Conservation (phyloP, 2,113 vertebrate species). For the Andinoacara biseriatus region DNA sequence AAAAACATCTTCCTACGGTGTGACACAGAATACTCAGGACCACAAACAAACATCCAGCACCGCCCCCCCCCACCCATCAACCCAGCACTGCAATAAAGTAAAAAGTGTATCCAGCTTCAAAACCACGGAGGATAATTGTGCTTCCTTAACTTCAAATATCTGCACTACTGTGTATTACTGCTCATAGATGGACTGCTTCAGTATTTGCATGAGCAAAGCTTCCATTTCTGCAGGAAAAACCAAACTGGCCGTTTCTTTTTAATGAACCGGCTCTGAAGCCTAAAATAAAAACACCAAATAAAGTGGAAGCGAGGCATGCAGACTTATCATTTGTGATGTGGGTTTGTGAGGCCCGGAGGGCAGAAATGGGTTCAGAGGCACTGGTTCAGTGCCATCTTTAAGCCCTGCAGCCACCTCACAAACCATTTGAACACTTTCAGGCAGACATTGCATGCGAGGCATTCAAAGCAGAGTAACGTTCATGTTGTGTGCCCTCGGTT, state of each 20-base stretch:
- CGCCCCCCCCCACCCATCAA: too few species aligned
- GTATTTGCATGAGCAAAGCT: neutral
- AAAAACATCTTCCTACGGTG: too few species aligned
- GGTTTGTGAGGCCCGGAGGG: constrained; percentile 9
- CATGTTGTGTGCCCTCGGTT: neutral
- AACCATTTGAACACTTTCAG: constrained; percentile 1
- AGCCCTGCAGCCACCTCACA: constrained; percentile 10
- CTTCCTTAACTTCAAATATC: neutral
- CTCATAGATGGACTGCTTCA: too few species aligned
- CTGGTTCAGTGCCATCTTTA: constrained; percentile 11
- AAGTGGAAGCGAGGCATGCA: neutral
- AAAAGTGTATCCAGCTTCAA: too few species aligned
- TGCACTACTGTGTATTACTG: neutral
- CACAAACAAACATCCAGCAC: too few species aligned
- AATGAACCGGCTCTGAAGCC: neutral
- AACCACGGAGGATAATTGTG: too few species aligned
- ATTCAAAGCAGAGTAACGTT: neutral
- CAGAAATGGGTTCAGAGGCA: neutral
- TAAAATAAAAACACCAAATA: constrained; percentile 8
- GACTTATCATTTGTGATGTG: constrained; percentile 38
- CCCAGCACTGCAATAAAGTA: too few species aligned
- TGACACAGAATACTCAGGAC: too few species aligned
- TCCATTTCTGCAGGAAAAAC: too few species aligned
- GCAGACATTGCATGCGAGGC: constrained; percentile 4
- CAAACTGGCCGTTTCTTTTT: neutral